These are phyloP conservation scores for Hemiscyllium ocellatum DNA, from an alignment of 2,113 vertebrate species.

Conservation along the genomic window DNA sequence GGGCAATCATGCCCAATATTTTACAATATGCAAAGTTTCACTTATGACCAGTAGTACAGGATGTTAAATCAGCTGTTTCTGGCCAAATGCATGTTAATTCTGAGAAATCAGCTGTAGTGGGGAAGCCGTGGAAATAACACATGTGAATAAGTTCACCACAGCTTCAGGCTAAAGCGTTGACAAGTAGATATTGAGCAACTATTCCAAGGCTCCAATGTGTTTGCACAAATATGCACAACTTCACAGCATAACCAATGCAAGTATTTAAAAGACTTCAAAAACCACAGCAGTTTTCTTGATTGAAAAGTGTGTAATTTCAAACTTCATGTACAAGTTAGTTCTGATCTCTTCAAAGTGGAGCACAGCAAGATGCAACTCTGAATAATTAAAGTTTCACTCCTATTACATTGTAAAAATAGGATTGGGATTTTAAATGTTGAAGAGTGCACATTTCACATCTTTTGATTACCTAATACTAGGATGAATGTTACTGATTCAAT, in stretches of 20 bases:
- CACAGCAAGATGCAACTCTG: background rate
- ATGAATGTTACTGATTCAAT: background rate
- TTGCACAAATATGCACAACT: background rate
- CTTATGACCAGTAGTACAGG: background rate
- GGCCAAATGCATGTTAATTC: background rate
- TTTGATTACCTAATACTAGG: background rate
- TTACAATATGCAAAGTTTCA: background rate
- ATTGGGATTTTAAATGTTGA: background rate
- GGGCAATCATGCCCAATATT: background rate
- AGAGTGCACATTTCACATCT: background rate
- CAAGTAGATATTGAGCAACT: background rate
- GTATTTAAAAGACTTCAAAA: background rate
- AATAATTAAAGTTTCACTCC: background rate
- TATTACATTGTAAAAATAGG: background rate
- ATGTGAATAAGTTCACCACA: background rate
- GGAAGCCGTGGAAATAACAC: background rate
- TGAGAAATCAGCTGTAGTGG: constrained; percentile 20
- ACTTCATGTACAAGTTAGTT: background rate
- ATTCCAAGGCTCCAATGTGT: background rate
- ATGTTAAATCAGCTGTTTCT: constrained; percentile 1
- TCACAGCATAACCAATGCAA: background rate
- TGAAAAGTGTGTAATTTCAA: background rate
- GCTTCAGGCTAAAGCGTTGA: background rate
- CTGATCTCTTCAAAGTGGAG: background rate
- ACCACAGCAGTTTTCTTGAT: background rate